phyloP scores from a whole-genome alignment of 92 coral and sea anemone genomes.

The Hydrozoanthus gracilis region DNA sequence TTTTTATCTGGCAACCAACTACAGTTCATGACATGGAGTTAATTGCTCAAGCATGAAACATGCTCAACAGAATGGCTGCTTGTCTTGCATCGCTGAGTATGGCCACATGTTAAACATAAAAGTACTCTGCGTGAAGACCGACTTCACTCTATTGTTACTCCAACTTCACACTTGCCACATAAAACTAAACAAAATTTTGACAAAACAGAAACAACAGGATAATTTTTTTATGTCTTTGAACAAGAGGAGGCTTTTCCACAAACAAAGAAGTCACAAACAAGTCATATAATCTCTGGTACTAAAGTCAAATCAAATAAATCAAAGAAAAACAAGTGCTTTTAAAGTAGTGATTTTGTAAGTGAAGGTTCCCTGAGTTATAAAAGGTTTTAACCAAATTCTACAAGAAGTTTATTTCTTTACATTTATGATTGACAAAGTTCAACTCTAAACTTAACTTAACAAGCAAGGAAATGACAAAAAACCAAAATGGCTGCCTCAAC shows the following conservation, averaged over 20 bases:
- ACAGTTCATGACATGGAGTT: not conserved
- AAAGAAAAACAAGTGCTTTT: not conserved
- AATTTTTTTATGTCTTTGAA: not conserved
- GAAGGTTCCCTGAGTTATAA: too few species aligned
- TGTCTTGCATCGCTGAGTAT: slow-evolving; percentile 10
- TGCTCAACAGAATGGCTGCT: not conserved
- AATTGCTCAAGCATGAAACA: slow-evolving; percentile 12
- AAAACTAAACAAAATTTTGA: slow-evolving; percentile 15
- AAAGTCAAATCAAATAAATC: not conserved
- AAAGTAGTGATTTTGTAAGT: not conserved
- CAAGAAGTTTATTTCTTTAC: too few species aligned
- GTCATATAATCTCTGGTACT: not conserved
- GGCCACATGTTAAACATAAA: slow-evolving; percentile 33
- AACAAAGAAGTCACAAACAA: not conserved
- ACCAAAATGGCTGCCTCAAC: too few species aligned
- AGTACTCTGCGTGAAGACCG: not conserved
- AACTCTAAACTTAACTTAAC: too few species aligned
- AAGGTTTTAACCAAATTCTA: too few species aligned
- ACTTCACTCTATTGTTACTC: not conserved
- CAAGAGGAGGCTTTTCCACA: not conserved
- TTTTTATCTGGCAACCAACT: not conserved
- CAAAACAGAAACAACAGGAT: not conserved
- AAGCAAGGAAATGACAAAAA: too few species aligned
- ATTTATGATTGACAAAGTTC: too few species aligned
- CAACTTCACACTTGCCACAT: not conserved